phyloP scores from a whole-genome alignment of 2,888 invertebrate species.

The Yponomeuta sedellus region DNA sequence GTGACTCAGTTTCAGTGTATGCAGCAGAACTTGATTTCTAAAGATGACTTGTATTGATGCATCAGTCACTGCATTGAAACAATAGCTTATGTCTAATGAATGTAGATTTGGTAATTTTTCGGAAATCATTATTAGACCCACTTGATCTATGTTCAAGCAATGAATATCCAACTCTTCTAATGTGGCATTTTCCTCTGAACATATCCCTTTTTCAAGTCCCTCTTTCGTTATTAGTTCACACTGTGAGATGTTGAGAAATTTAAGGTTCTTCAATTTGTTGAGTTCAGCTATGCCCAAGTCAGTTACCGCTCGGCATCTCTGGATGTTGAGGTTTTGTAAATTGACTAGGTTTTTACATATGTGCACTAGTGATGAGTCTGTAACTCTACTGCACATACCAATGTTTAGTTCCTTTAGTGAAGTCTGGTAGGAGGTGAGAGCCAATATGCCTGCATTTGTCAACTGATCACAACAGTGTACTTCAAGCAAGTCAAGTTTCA shows the following conservation, averaged over 20 bases:
- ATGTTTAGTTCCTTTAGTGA: slow-evolving; percentile 77
- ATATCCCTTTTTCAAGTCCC: slow-evolving; percentile 79
- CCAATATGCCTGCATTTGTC: slow-evolving; percentile 74
- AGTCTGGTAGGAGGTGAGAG: slow-evolving; percentile 74
- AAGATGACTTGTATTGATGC: slow-evolving; percentile 81
- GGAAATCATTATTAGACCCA: slow-evolving; percentile 77
- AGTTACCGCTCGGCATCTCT: slow-evolving; percentile 80
- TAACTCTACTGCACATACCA: slow-evolving; percentile 79
- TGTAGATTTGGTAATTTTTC: slow-evolving; percentile 75
- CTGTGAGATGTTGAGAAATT: slow-evolving; percentile 79
- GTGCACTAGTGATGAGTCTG: slow-evolving; percentile 77
- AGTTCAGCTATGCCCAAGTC: slow-evolving; percentile 77
- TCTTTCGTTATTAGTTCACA: slow-evolving; percentile 79
- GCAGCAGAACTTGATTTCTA: slow-evolving; percentile 76
- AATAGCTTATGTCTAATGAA: slow-evolving; percentile 80
- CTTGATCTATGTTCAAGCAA: slow-evolving; percentile 78
- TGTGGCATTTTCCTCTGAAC: slow-evolving; percentile 58
- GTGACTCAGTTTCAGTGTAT: slow-evolving; percentile 78
- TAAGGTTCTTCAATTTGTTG: slow-evolving; percentile 70
- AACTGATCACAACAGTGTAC: slow-evolving; percentile 79
- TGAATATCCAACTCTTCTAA: slow-evolving; percentile 75
- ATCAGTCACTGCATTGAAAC: slow-evolving; percentile 84
- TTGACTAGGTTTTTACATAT: slow-evolving; percentile 77
- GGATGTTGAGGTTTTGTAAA: slow-evolving; percentile 77
- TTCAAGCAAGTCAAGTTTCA: slow-evolving; percentile 70